Conservation (phyloP, 2,888 invertebrate species). For the Dioctria rufipes region DNA sequence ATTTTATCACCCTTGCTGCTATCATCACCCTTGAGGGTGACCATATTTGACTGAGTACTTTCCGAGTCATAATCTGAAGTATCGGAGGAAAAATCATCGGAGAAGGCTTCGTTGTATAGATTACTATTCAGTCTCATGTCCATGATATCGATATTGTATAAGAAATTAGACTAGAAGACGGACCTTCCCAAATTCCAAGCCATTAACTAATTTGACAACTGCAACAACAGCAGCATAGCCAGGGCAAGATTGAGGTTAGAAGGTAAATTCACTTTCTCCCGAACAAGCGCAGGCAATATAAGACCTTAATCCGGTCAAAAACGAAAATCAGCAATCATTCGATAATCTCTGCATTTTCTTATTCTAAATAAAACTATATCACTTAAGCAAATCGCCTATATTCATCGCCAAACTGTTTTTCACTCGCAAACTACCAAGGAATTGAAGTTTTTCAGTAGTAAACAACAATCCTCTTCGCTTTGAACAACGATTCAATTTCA, state of each 20-base stretch:
- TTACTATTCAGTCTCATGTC: constrained; percentile 59
- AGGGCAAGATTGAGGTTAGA: constrained; percentile 30
- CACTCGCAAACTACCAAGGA: not conserved
- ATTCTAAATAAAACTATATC: not conserved
- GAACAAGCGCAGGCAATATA: too few relatives aligned
- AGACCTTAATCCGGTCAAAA: too few relatives aligned
- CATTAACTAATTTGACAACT: constrained; percentile 55
- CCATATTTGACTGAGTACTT: not conserved
- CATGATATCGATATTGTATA: constrained; percentile 47
- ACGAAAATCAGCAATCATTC: not conserved
- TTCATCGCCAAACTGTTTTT: not conserved
- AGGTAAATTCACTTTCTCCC: not conserved
- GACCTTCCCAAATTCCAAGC: constrained; percentile 15
- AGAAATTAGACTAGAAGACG: constrained; percentile 8
- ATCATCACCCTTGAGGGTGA: not conserved
- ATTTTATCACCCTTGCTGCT: constrained; percentile 14
- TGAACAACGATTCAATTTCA: not conserved
- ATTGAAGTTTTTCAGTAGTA: not conserved
- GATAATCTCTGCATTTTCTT: not conserved
- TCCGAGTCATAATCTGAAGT: constrained; percentile 64
- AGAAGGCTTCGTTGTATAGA: constrained; percentile 62
- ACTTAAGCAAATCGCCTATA: not conserved
- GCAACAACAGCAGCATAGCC: constrained; percentile 31
- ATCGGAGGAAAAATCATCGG: constrained; percentile 64
- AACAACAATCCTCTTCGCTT: not conserved